Conservation (phyloP, 2,113 vertebrate species). For the Semnornis frantzii region DNA sequence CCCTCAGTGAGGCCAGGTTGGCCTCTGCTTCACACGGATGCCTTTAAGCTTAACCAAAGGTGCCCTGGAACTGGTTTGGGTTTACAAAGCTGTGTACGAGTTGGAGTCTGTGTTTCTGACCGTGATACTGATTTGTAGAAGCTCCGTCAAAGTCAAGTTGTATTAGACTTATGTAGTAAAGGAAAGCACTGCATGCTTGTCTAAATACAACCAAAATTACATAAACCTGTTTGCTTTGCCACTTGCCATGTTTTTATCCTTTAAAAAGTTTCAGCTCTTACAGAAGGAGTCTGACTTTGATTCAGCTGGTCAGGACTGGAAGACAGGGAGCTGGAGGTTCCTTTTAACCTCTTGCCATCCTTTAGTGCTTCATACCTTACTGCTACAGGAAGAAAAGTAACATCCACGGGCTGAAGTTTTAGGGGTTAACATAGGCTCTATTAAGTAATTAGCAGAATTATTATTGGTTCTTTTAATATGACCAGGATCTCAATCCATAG, state of each 20-base stretch:
- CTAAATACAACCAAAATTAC: neutral
- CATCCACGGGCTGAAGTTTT: neutral
- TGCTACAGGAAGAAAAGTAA: neutral
- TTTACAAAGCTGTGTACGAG: neutral
- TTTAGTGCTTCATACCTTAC: neutral
- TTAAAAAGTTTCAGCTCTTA: neutral
- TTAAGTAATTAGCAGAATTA: neutral
- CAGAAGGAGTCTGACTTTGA: neutral
- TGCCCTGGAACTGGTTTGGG: neutral
- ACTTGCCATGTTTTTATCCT: rapidly evolving
- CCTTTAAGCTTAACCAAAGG: neutral
- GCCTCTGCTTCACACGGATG: neutral
- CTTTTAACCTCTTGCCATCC: neutral
- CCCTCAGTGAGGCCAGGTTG: neutral
- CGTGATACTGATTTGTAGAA: neutral
- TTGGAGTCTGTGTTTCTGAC: neutral
- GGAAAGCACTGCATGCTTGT: neutral
- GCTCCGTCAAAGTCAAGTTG: neutral
- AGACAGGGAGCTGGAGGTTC: neutral
- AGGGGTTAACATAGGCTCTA: neutral
- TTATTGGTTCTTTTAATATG: neutral
- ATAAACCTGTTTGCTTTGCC: neutral
- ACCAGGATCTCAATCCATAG: neutral
- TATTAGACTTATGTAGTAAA: neutral
- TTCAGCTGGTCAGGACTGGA: neutral